Percentiles rank a stretch among this genome's conserved stretches.
These are phyloP conservation scores for Cryptophagus acutangulus DNA, from an alignment of 2,888 invertebrate genomes.

Conservation along the genomic window DNA sequence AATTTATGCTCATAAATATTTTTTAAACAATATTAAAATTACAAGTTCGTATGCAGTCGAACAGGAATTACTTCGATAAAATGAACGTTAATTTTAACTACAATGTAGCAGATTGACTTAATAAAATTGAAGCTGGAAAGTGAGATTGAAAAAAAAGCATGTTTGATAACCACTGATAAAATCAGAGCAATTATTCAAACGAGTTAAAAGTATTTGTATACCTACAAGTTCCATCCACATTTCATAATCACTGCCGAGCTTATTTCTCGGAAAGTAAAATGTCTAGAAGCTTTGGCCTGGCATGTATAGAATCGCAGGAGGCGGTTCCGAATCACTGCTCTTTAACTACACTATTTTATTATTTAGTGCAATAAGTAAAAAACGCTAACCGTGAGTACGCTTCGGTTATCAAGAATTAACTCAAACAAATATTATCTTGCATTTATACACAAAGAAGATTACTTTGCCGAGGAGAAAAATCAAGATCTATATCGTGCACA, in stretches of 20 bases:
- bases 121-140: no score
- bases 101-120: no score
- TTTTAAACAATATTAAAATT: no score
- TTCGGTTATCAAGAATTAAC: slow-evolving; percentile 1
- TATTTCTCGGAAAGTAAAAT: slow-evolving; percentile 11
- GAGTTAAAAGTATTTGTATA: slow-evolving; percentile 11
- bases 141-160: no score
- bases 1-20: no score
- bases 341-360: slow-evolving; percentile 4
- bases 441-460: background rate
- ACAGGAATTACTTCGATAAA: no score
- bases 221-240: slow-evolving; percentile 8
- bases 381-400: background rate
- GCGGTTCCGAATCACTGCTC: slow-evolving; percentile 17
- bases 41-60: no score
- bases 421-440: slow-evolving; percentile 1
- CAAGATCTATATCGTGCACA: background rate
- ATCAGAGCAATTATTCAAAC: slow-evolving; percentile 7
- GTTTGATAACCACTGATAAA: slow-evolving; percentile 2
- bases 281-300: slow-evolving; percentile 10
- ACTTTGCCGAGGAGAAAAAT: background rate
- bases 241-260: slow-evolving; percentile 7
- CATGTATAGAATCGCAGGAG: slow-evolving; percentile 11
- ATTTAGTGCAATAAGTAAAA: slow-evolving; percentile 3
- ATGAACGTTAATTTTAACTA: no score